Conservation (phyloP, 1,140 invertebrate genomes). For the Microplitis demolitor region DNA sequence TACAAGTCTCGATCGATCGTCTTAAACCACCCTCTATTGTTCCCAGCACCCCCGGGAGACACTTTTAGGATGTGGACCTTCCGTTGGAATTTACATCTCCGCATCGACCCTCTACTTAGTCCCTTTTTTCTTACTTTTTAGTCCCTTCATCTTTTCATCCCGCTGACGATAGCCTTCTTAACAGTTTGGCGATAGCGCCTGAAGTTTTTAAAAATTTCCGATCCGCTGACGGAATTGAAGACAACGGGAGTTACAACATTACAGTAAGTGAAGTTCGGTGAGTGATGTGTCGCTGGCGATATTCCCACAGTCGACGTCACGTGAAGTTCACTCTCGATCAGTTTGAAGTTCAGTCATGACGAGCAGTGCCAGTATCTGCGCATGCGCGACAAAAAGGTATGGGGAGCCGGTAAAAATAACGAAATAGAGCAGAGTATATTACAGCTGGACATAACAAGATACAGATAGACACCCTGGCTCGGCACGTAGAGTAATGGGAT, state of each 20-base stretch:
- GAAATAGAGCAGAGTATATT: background rate
- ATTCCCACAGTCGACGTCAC: no score
- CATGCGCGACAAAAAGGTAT: no score
- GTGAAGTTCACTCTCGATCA: no score
- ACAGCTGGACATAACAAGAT: no score
- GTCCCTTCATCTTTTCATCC: background rate
- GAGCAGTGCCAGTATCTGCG: background rate
- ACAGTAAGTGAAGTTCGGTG: background rate
- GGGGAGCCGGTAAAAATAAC: no score
- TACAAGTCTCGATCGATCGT: constrained; percentile 19
- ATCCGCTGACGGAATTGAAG: constrained; percentile 1
- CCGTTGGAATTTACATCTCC: constrained; percentile 51
- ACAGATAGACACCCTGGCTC: no score
- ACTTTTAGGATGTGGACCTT: constrained; percentile 30
- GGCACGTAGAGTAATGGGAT: background rate
- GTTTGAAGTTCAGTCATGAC: no score
- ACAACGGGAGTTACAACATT: background rate
- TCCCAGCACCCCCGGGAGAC: constrained; percentile 42
- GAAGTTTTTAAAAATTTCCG: background rate
- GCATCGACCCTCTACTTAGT: constrained; percentile 23
- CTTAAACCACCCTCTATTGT: constrained; percentile 53
- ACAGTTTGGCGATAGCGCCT: background rate
- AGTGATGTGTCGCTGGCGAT: background rate
- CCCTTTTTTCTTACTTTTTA: background rate
- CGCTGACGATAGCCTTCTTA: constrained; percentile 11